Conservation (phyloP, 2,888 invertebrate genomes). For the Cryptocephalus primarius region DNA sequence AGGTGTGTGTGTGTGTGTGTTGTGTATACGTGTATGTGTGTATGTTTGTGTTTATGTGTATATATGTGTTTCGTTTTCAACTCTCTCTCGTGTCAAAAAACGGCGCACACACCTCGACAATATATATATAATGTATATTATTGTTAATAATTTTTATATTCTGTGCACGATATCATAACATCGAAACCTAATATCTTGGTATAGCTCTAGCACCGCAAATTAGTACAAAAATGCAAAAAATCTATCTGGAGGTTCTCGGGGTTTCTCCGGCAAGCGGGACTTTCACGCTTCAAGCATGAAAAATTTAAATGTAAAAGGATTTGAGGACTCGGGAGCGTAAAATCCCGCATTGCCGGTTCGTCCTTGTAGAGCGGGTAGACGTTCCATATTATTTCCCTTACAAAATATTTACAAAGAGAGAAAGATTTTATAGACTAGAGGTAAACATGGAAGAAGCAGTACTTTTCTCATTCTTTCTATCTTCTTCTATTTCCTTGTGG, state of each 20-base stretch:
- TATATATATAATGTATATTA: slow-evolving; percentile 2
- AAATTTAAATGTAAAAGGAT: no score
- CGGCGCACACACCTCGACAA: not conserved
- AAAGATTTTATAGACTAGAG: slow-evolving; percentile 5
- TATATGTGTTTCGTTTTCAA: not conserved
- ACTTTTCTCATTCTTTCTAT: slow-evolving; percentile 4
- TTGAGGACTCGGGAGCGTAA: no score
- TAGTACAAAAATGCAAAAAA: slow-evolving; percentile 16
- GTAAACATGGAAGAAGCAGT: slow-evolving; percentile 19
- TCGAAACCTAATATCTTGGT: slow-evolving; percentile 23
- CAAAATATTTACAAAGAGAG: not conserved
- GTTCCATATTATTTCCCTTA: not conserved
- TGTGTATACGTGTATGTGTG: no score
- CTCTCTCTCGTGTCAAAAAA: not conserved
- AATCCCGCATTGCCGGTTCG: no score
- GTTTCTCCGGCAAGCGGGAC: slow-evolving; percentile 4
- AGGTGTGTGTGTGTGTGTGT: not conserved
- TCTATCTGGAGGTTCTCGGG: slow-evolving; percentile 2
- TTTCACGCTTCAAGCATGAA: slow-evolving; percentile 3
- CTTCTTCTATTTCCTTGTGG: not conserved
- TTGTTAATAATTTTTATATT: slow-evolving; percentile 1
- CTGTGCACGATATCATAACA: slow-evolving; percentile 25
- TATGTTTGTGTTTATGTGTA: no score
- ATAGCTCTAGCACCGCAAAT: slow-evolving; percentile 19
- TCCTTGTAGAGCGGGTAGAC: no score